Percentiles rank a stretch among this genome's conserved stretches.
Conservation (phyloP, 2,113 vertebrate genomes). For the Pandion haliaetus region DNA sequence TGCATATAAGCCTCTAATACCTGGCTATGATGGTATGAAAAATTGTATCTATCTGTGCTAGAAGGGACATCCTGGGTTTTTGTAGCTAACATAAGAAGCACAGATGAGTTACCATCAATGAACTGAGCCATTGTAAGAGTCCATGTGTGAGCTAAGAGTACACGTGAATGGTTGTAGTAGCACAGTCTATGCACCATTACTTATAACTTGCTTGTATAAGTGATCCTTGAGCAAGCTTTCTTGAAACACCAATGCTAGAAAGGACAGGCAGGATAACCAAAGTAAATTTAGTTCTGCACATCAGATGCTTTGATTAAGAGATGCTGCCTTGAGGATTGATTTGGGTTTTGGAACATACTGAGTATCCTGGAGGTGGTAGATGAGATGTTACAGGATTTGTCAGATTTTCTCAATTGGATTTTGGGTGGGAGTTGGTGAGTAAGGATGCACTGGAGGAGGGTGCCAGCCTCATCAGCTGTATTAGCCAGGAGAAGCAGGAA, state of each 20-base stretch:
- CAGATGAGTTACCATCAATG: neutral
- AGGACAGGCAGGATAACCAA: neutral
- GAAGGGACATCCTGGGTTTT: neutral
- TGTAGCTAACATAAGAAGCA: neutral
- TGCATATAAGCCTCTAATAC: neutral
- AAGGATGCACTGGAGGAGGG: neutral
- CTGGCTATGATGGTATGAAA: neutral
- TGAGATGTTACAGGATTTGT: neutral
- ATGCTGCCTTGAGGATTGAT: neutral
- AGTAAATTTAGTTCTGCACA: neutral
- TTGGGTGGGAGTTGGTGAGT: neutral
- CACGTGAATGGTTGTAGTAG: rapidly evolving
- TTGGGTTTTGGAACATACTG: neutral
- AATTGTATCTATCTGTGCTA: neutral
- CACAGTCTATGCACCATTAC: rapidly evolving
- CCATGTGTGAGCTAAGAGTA: neutral
- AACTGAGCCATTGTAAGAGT: neutral
- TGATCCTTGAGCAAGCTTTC: neutral
- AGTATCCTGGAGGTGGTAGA: neutral
- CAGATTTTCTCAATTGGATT: neutral
- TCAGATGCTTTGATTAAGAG: neutral
- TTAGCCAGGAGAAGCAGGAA: neutral
- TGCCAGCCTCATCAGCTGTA: neutral
- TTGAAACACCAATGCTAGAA: neutral
- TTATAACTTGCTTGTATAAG: neutral